Conservation (phyloP, 2,113 vertebrate species). For the Sorex fumeus region DNA sequence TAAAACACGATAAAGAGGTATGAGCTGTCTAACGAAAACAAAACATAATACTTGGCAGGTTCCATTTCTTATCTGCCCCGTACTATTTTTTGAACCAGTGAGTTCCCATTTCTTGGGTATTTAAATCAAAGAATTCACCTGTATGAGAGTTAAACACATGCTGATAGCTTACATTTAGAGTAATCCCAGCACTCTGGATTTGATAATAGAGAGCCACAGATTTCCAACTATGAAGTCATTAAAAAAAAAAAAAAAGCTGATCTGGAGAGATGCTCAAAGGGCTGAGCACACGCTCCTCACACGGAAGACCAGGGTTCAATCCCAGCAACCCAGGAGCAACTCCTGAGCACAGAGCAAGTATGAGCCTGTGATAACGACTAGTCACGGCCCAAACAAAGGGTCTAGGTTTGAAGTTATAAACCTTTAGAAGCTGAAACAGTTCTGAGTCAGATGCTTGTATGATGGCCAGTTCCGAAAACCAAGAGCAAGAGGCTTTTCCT, state of each 20-base stretch:
- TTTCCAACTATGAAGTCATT: slow-evolving; percentile 21
- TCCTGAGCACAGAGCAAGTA: no score
- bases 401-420: no score
- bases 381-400: no score
- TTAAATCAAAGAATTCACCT: slow-evolving; percentile 54
- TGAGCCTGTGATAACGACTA: no score
- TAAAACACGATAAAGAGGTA: slow-evolving; percentile 38
- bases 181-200: slow-evolving; percentile 45
- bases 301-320: no score
- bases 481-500: not conserved
- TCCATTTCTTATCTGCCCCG: slow-evolving; percentile 28
- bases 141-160: no score
- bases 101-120: slow-evolving; percentile 60
- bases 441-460: not conserved
- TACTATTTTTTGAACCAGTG: not conserved
- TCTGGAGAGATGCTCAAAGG: no score
- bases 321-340: no score
- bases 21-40: slow-evolving; percentile 41
- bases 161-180: not conserved
- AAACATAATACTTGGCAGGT: slow-evolving; percentile 38
- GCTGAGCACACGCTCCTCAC: no score
- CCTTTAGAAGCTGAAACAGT: no score
- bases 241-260: no score
- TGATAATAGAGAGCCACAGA: not conserved
- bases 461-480: slow-evolving; percentile 34